phyloP scores from a whole-genome alignment of 2,113 vertebrate species.

The Riparia riparia region DNA sequence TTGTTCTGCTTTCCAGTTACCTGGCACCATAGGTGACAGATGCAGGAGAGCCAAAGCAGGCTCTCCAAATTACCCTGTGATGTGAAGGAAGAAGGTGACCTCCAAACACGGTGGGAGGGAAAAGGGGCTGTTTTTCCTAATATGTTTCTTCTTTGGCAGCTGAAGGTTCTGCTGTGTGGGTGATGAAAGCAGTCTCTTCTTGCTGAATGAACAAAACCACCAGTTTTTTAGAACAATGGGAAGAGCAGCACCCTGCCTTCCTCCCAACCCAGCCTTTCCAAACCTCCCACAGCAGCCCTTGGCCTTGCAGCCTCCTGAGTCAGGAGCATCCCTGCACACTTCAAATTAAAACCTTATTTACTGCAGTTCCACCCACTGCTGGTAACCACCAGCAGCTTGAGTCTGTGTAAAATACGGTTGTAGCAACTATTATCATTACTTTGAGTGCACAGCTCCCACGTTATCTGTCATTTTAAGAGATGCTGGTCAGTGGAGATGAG shows the following conservation, averaged over 20 bases:
- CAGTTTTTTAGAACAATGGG: neutral
- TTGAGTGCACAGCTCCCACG: neutral
- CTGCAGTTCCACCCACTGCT: neutral
- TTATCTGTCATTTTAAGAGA: neutral
- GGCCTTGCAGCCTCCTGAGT: neutral
- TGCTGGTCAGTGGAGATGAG: neutral
- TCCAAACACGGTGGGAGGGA: neutral
- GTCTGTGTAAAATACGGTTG: neutral
- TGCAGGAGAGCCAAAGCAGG: neutral
- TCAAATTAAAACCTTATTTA: neutral
- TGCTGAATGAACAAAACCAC: neutral
- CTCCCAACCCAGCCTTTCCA: neutral
- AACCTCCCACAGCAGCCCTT: neutral
- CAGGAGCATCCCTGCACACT: neutral
- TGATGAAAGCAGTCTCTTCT: neutral
- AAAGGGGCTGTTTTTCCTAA: neutral
- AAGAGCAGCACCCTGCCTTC: neutral
- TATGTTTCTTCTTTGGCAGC: neutral
- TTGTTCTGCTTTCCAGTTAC: neutral
- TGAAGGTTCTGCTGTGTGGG: neutral
- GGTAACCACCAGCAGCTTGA: neutral
- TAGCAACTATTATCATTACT: neutral
- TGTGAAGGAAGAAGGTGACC: constrained; percentile 23
- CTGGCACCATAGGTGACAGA: constrained; percentile 1
- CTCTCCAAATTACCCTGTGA: neutral